Conservation (phyloP, 2,888 invertebrate species). For the Microctonus brassicae region DNA sequence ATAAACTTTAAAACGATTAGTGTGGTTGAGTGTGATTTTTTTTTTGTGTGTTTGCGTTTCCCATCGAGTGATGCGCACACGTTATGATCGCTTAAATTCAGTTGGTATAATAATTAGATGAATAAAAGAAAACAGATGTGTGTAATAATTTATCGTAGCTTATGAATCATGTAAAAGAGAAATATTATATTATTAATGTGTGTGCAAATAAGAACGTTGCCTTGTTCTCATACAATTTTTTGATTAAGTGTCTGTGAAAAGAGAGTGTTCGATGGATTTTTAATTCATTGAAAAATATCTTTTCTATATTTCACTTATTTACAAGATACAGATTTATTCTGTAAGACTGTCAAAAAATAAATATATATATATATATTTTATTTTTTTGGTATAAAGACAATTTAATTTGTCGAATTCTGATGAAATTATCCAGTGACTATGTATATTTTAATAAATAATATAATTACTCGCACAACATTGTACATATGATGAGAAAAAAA, state of each 20-base stretch:
- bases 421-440: background rate
- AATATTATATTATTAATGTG: background rate
- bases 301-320: background rate
- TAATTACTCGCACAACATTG: background rate
- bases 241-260: background rate
- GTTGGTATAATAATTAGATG: background rate
- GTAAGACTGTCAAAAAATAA: background rate
- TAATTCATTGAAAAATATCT: background rate
- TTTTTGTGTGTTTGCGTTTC: background rate
- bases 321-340: background rate
- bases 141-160: constrained; percentile 15
- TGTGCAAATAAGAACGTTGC: constrained; percentile 1
- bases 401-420: background rate
- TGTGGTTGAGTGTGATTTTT: background rate
- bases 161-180: background rate
- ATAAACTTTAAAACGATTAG: too few species aligned
- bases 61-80: too few species aligned
- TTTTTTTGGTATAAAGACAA: background rate
- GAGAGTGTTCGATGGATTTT: background rate
- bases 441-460: too few species aligned
- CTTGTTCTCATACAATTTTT: background rate
- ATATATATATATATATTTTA: background rate
- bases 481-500: background rate
- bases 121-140: background rate
- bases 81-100: background rate